Percentiles rank a stretch among this genome's conserved stretches.
Conservation (phyloP, 2,113 vertebrate genomes). For the Chrysemys picta region DNA sequence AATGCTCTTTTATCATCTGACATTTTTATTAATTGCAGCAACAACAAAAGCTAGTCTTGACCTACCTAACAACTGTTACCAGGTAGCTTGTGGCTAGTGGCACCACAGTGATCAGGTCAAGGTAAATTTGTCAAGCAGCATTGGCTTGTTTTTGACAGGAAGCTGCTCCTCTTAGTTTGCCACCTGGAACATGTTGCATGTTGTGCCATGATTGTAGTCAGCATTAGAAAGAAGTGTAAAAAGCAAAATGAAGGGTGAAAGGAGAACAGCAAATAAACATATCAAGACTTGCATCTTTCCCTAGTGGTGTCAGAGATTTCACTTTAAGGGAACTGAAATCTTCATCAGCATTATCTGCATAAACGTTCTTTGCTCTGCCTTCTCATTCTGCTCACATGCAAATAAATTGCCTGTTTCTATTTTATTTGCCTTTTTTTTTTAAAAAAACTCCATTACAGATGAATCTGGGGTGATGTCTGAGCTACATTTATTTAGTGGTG, state of each 20-base stretch:
- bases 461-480: background rate
- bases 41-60: background rate
- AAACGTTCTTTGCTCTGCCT: background rate
- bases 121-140: slow-evolving; percentile 21
- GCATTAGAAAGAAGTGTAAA: background rate
- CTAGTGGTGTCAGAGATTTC: background rate
- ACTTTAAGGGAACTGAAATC: background rate
- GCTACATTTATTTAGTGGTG: background rate
- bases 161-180: slow-evolving; percentile 56
- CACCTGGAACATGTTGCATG: slow-evolving; percentile 27
- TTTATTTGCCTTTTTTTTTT: background rate
- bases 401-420: background rate
- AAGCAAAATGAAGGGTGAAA: slow-evolving; percentile 17
- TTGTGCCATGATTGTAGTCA: slow-evolving; percentile 8
- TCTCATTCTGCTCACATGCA: background rate
- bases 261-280: slow-evolving; percentile 10
- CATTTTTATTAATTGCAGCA: background rate
- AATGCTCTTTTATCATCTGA: background rate
- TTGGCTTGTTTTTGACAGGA: slow-evolving; percentile 32
- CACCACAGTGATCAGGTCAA: slow-evolving; percentile 52
- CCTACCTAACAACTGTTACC: background rate
- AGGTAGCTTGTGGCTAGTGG: slow-evolving; percentile 38
- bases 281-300: background rate
- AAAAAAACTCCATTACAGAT: background rate
- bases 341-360: background rate